A percentile compares a stretch with the other conserved stretches of the same genome.
Evolutionary conservation across 2,113 vertebrate genomes (phyloP).

Genomic region (Xenotilapia longispinis): DNA sequence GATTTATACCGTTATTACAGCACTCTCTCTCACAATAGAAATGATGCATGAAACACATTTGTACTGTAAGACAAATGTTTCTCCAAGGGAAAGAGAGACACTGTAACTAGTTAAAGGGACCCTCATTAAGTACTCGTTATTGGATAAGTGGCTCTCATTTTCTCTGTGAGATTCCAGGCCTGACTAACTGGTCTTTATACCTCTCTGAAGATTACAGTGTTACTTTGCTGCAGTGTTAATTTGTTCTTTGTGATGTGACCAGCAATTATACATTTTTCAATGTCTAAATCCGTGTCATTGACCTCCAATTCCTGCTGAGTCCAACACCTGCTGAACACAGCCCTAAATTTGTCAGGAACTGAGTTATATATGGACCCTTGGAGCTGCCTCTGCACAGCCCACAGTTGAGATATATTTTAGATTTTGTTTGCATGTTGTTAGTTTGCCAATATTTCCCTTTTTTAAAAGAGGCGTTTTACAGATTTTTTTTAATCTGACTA

Average conservation of each 20-base stretch:
- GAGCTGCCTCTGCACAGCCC: conserved; percentile 53
- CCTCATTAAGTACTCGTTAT: conserved; percentile 76
- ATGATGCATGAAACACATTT: conserved; percentile 75
- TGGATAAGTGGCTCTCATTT: conserved; percentile 77
- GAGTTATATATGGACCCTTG: conserved; percentile 63
- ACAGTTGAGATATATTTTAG: conserved; percentile 76
- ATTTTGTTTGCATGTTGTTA: conserved; percentile 77
- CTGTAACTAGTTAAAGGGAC: conserved; percentile 72
- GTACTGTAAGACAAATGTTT: conserved; percentile 73
- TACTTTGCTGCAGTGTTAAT: conserved; percentile 41
- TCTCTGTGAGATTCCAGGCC: conserved; percentile 67
- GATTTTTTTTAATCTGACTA: not conserved
- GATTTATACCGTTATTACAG: conserved; percentile 73
- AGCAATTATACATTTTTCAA: conserved; percentile 56
- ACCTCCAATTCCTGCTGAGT: conserved; percentile 71
- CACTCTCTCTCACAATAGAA: conserved; percentile 70
- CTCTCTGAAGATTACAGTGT: conserved; percentile 62
- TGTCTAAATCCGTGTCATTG: conserved; percentile 53
- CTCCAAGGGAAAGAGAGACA: conserved; percentile 64
- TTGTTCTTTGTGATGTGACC: conserved; percentile 52
- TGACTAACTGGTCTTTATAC: conserved; percentile 69
- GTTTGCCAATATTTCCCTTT: conserved; percentile 79
- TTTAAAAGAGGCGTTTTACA: not conserved
- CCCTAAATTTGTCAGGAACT: conserved; percentile 51
- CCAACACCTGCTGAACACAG: conserved; percentile 60